Base-by-base conservation (phyloP, 2,113 vertebrate genomes). In the Pithys albifrons region DNA sequence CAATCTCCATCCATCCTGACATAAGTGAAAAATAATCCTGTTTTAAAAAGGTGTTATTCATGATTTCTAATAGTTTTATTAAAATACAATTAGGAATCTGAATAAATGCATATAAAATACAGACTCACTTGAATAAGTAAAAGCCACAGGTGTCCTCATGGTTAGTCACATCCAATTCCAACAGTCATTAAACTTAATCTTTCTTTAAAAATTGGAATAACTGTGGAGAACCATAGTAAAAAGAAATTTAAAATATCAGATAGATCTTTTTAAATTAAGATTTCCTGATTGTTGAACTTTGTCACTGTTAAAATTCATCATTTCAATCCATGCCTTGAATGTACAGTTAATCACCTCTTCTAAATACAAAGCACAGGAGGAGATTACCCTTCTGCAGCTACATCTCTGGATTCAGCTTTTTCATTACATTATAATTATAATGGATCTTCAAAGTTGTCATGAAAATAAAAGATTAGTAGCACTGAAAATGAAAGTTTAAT, bases 351-450 rank as follows among this genome's bases (percentile, higher is more conserved):
- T 91, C 81, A 72, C 45, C 52, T 91, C 55, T 75, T 78, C 65
- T 71, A 87, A 67, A 89, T 39, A 92, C 70, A 89, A 48, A 45
- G 89, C 83, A 84, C 48, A 52, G 89, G 22, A 76, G 79, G 76
- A 5, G 67, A 89, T 89, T 87, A 52, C 62, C 66, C 62, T 87
- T 91, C 74, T 72, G 61, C 69, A 75, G 66, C 52, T 46, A 48
- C 80, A 82, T 75, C 57, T 75, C 92, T 82, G 65, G 49, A 69
- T 93, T 93, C 91, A 79, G 61, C 28, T 59, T 93, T 92, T 87
- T 78, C 91, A 72, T 93, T 89, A 65, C 48, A 41, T 37, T 75
- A 49, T 27, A 88, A 62, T 90, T 74, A 70, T 54, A 66, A 59
- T 39, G 46, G 28, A 48, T 89, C 64, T 75, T 83, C 5, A 1